Base-by-base conservation (phyloP, 2,113 vertebrate species). In the Channa argus region DNA sequence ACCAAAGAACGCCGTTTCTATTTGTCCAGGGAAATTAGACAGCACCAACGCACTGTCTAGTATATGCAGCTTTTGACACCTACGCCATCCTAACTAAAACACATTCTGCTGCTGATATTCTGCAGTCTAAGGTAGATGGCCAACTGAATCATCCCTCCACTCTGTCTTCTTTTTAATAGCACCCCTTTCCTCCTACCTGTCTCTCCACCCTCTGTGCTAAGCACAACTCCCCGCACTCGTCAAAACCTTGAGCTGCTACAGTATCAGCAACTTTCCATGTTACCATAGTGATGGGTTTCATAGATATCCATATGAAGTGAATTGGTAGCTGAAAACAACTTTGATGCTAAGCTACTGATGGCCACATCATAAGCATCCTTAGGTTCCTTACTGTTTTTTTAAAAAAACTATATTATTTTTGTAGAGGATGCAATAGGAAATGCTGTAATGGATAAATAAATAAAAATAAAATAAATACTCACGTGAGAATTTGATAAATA, bases 401-500 rank as follows among this genome's bases (percentile, higher is more conserved):
- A 10, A 12, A n/a, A n/a, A n/a, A n/a, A 44, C 56, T 71, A 51
- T 60, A n/a, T 43, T 10, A 14, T 24, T 24, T 24, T 24, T 24
- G 24, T 24, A 24, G 24, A 24, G 24, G 24, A 24, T 1, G 24
- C 24, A 24, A 63, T 2, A 9, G 2, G 7, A 69, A 41, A 36
- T 7, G 64, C 24, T 55, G 38, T 2, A 38, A 14, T 5, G 33
- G 34, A n/a, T n/a, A n/a, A n/a, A n/a, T n/a, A n/a, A n/a, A n/a
- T n/a, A 24, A 24, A 24, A 24, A 24, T 24, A 24, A 24, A 24
- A 24, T 33, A 43, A 50, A 55, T 63, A 95, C 98, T 96, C 88
- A 99, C 98, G 92, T 92, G 71, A 96, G 87, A 86, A 99, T 91
- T 79, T 95, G 93, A 88, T 99, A 99, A 86, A 98, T 97, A 34